Percentiles rank a stretch among this genome's conserved stretches.
Evolutionary conservation across 1,140 invertebrate species (phyloP).

Genomic region (Mycetomoellerius zeteki): DNA sequence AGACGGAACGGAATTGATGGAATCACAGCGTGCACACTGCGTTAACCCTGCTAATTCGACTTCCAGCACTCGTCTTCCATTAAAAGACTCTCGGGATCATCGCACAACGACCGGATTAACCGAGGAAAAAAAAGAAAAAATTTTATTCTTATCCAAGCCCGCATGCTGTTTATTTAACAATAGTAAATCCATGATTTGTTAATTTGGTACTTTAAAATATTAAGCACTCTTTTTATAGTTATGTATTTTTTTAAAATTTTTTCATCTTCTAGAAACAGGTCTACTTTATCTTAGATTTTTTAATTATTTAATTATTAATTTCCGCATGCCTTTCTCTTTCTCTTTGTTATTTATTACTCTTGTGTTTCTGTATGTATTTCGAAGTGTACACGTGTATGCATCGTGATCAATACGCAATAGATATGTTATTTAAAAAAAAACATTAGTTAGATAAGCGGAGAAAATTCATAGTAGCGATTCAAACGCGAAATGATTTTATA

Average conservation of each 20-base stretch:
- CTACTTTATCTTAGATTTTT: neutral
- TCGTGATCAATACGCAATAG: slow-evolving; percentile 52
- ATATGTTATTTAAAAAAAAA: slow-evolving; percentile 52
- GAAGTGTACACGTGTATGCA: slow-evolving; percentile 38
- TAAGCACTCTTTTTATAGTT: neutral
- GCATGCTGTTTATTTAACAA: neutral
- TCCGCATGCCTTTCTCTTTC: neutral
- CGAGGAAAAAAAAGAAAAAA: slow-evolving; percentile 1
- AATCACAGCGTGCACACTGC: slow-evolving; percentile 80
- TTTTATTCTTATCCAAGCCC: neutral
- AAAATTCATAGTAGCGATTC: slow-evolving; percentile 28
- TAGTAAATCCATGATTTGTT: slow-evolving; percentile 4
- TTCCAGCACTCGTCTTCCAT: slow-evolving; percentile 71
- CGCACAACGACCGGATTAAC: slow-evolving; percentile 33
- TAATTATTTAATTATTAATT: neutral
- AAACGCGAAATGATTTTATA: slow-evolving; percentile 33
- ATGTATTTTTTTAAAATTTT: neutral
- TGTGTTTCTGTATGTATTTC: neutral
- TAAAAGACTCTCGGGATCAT: slow-evolving; percentile 66
- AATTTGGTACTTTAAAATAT: neutral
- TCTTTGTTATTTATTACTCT: neutral
- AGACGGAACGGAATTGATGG: slow-evolving; percentile 84
- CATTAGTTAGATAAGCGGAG: slow-evolving; percentile 45
- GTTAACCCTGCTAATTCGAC: slow-evolving; percentile 79
- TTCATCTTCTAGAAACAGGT: neutral